Percentiles rank a stretch among this genome's conserved stretches.
phyloP scores from a whole-genome alignment of 2,888 invertebrate species.

The Leucophora obtusa region DNA sequence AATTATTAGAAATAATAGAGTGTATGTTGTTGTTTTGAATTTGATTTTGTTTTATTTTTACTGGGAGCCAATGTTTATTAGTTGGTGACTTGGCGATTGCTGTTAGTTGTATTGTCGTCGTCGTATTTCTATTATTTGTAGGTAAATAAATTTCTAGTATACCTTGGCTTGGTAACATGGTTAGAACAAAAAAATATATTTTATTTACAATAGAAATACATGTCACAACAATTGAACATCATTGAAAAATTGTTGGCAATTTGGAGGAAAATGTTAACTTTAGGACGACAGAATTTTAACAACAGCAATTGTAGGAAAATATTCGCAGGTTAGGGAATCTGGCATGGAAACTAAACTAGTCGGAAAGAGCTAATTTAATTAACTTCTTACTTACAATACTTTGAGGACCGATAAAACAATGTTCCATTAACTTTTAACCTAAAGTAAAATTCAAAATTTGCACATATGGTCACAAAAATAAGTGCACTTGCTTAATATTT shows the following conservation, averaged over 20 bases:
- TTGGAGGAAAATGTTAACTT: background rate
- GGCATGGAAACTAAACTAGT: no score
- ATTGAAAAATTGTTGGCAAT: background rate
- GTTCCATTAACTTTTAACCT: no score
- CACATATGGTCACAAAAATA: no score
- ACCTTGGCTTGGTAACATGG: constrained; percentile 1
- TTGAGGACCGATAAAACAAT: no score
- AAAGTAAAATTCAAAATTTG: no score
- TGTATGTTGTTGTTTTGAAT: constrained; percentile 64
- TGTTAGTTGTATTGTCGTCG: background rate
- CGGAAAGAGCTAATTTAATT: no score
- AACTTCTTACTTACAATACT: no score
- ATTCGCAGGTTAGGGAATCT: no score
- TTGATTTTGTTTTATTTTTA: constrained; percentile 64
- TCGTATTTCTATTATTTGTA: constrained; percentile 27
- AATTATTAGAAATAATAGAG: constrained; percentile 58
- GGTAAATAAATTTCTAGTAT: constrained; percentile 24
- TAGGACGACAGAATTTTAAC: no score
- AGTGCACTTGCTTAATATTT: no score
- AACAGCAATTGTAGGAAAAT: no score
- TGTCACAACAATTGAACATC: background rate
- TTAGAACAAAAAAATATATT: background rate
- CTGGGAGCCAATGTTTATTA: constrained; percentile 56
- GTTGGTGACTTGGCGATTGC: constrained; percentile 39
- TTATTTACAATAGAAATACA: background rate